Evolutionary conservation across 64 coral and sea anemone genomes (phyloP).

Genomic region (Porites lutea): DNA sequence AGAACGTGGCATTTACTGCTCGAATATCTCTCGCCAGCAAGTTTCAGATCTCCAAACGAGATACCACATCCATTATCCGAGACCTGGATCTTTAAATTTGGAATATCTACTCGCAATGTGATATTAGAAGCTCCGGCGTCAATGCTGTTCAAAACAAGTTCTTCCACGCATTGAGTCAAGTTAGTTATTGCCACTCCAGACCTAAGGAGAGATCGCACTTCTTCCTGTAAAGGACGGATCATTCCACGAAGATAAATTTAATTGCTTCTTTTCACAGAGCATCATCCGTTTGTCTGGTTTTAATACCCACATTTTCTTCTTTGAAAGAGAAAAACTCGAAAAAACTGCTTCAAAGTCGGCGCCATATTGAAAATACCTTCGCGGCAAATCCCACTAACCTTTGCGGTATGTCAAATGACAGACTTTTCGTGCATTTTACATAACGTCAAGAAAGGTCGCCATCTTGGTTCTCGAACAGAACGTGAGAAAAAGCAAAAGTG

Average conservation of each 20-base stretch:
- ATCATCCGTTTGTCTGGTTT: background rate
- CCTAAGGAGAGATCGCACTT: conserved; percentile 83
- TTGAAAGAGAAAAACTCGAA: background rate
- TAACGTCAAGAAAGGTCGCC: background rate
- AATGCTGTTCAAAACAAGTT: conserved; percentile 91
- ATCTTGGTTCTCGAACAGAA: background rate
- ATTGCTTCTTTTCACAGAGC: background rate
- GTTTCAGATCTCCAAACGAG: conserved; percentile 53
- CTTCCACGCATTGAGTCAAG: conserved; percentile 90
- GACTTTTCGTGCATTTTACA: background rate
- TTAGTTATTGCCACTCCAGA: conserved; percentile 90
- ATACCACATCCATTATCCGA: conserved; percentile 91
- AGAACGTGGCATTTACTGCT: conserved; percentile 94
- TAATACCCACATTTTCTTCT: background rate
- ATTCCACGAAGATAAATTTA: conserved; percentile 5
- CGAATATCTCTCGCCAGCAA: conserved; percentile 82
- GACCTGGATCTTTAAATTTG: conserved; percentile 79
- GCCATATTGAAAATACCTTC: conserved; percentile 14
- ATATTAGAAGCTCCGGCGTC: conserved; percentile 88
- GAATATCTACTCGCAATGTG: conserved; percentile 82
- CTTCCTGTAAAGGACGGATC: conserved; percentile 83
- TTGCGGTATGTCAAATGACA: background rate
- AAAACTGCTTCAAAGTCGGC: background rate
- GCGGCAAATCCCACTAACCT: conserved; percentile 2
- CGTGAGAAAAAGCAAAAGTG: background rate